Conservation (phyloP, 2,113 vertebrate genomes). For the Rhinolophus sinicus region DNA sequence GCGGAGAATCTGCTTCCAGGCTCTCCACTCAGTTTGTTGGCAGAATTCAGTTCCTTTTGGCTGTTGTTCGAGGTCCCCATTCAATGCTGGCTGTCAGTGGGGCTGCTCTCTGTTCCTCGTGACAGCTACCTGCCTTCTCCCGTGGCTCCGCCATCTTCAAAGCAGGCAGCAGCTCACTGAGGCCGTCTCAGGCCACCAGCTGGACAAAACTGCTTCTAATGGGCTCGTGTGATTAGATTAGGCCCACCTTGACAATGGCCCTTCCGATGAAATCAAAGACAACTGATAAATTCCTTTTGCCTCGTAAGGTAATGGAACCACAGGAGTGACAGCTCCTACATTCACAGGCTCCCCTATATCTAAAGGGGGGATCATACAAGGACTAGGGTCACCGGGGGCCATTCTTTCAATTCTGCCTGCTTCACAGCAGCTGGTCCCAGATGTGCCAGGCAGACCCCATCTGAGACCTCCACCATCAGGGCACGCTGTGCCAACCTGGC, state of each 20-base stretch:
- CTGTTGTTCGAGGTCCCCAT: not conserved
- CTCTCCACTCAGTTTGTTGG: too few relatives aligned
- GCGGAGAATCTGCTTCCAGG: not conserved
- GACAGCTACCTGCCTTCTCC: not conserved
- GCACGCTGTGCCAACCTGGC: not conserved
- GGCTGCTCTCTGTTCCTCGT: not conserved
- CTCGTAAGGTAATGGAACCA: not conserved
- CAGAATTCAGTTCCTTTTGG: not conserved
- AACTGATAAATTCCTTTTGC: not conserved
- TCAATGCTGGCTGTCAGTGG: not conserved
- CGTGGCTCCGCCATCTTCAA: rapidly evolving
- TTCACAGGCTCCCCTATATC: too few relatives aligned
- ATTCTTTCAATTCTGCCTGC: rapidly evolving
- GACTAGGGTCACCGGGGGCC: rapidly evolving
- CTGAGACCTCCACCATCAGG: not conserved
- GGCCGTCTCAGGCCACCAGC: not conserved
- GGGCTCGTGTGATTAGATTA: not conserved
- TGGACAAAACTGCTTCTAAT: not conserved
- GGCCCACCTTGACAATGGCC: not conserved
- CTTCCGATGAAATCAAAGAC: not conserved
- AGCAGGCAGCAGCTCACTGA: not conserved
- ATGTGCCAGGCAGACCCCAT: rapidly evolving
- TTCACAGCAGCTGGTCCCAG: not conserved
- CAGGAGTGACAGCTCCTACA: not conserved
- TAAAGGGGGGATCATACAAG: too few relatives aligned